phyloP scores from a whole-genome alignment of 2,888 invertebrate species.

The Andricus curvator region DNA sequence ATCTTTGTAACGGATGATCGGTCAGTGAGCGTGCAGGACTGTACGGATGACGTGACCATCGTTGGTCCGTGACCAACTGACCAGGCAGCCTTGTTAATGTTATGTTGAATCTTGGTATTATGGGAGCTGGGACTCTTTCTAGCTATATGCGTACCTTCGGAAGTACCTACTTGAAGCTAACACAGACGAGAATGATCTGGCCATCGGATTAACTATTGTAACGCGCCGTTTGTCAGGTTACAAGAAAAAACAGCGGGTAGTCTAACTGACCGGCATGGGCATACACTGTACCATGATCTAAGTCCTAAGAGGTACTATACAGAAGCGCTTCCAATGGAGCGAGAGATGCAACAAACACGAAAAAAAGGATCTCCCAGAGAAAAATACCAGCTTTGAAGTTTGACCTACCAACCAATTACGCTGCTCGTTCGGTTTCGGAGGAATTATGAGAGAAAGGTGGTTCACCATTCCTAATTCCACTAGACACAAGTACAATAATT shows the following conservation, averaged over 20 bases:
- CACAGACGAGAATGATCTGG: conserved; percentile 53
- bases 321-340: conserved; percentile 17
- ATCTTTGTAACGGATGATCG: conserved; percentile 70
- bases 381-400: background rate
- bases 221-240: conserved; percentile 51
- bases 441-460: no score
- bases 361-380: background rate
- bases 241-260: conserved; percentile 45
- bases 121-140: conserved; percentile 45
- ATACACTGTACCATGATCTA: no score
- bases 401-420: background rate
- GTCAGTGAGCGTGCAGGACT: conserved; percentile 68
- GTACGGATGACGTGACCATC: conserved; percentile 45
- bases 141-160: conserved; percentile 32
- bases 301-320: background rate
- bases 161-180: conserved; percentile 51
- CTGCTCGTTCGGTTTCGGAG: background rate
- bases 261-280: background rate
- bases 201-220: conserved; percentile 50
- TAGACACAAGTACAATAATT: no score
- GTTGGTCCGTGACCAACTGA: no score
- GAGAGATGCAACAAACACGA: conserved; percentile 7
- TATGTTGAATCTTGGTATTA: background rate
- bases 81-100: conserved; percentile 2
- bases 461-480: no score